Evolutionary conservation across 1,140 invertebrate genomes (phyloP).

Genomic region (Drosophila equinoxialis): DNA sequence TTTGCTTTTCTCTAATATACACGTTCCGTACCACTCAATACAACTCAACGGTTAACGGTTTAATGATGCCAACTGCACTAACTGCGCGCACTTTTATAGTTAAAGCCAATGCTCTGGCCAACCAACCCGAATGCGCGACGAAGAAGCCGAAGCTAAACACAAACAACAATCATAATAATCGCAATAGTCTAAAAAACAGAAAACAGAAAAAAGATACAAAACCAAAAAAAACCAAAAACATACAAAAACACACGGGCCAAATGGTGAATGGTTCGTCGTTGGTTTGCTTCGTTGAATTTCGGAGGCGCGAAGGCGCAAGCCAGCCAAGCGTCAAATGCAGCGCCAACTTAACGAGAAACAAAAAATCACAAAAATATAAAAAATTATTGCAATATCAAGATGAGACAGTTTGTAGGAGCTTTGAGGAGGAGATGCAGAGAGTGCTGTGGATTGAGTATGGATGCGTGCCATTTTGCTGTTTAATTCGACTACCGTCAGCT

Average conservation of each 20-base stretch:
- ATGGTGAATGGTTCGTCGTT: slow-evolving; percentile 68
- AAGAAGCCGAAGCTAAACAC: slow-evolving; percentile 49
- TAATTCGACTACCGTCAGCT: slow-evolving; percentile 75
- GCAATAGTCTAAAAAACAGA: slow-evolving; percentile 54
- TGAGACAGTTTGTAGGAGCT: slow-evolving; percentile 4
- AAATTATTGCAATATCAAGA: slow-evolving; percentile 52
- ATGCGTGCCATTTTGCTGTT: slow-evolving; percentile 76
- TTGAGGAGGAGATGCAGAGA: background rate
- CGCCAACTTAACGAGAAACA: slow-evolving; percentile 42
- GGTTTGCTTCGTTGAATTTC: slow-evolving; percentile 52
- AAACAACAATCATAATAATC: slow-evolving; percentile 67
- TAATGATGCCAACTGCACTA: slow-evolving; percentile 79
- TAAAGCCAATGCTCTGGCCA: slow-evolving; percentile 35
- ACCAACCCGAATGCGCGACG: slow-evolving; percentile 40
- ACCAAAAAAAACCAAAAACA: background rate
- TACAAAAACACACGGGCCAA: slow-evolving; percentile 61
- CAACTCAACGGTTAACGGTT: slow-evolving; percentile 82
- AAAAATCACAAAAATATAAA: slow-evolving; percentile 12
- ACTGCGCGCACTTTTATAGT: slow-evolving; percentile 79
- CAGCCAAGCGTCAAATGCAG: slow-evolving; percentile 77
- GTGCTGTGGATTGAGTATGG: slow-evolving; percentile 43
- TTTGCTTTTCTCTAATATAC: slow-evolving; percentile 38
- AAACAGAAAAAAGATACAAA: background rate
- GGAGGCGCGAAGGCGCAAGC: slow-evolving; percentile 71
- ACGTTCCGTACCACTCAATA: slow-evolving; percentile 68